These are phyloP conservation scores for Pomacea canaliculata DNA, from an alignment of 2,888 invertebrate genomes.

Conservation along the genomic window DNA sequence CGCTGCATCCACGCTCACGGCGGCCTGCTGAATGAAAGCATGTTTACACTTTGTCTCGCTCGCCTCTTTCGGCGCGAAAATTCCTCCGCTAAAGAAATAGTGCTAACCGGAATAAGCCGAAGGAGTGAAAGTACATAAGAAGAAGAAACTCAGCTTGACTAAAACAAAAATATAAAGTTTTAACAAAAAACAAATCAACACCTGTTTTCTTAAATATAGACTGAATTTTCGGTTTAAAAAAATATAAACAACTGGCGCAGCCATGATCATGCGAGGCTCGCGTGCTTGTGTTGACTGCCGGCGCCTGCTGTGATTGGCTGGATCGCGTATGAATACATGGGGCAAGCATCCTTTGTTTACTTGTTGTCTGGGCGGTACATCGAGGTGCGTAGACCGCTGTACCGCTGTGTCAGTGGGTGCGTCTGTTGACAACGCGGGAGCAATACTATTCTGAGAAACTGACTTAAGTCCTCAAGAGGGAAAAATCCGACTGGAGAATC, in stretches of 20 bases:
- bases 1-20: background rate
- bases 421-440: too few relatives aligned
- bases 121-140: slow-evolving; percentile 6
- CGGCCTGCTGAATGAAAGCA: slow-evolving; percentile 22
- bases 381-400: too few relatives aligned
- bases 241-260: slow-evolving; percentile 9
- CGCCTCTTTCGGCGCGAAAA: background rate
- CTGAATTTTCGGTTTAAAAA: background rate
- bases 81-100: slow-evolving; percentile 12
- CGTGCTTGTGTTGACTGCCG: slow-evolving; percentile 12
- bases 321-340: background rate
- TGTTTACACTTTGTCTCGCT: slow-evolving; percentile 17
- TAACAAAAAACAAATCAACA: background rate
- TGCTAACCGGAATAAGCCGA: slow-evolving; percentile 8
- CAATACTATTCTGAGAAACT: too few relatives aligned
- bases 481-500: too few relatives aligned
- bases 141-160: background rate
- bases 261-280: slow-evolving; percentile 10
- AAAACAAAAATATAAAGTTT: too few relatives aligned
- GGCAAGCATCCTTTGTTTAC: slow-evolving; percentile 17
- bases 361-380: background rate
- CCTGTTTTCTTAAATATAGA: background rate
- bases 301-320: slow-evolving; percentile 16
- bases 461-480: too few relatives aligned
- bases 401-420: too few relatives aligned